Conservation (phyloP, 2,888 invertebrate species). For the Nasonovia ribisnigri region DNA sequence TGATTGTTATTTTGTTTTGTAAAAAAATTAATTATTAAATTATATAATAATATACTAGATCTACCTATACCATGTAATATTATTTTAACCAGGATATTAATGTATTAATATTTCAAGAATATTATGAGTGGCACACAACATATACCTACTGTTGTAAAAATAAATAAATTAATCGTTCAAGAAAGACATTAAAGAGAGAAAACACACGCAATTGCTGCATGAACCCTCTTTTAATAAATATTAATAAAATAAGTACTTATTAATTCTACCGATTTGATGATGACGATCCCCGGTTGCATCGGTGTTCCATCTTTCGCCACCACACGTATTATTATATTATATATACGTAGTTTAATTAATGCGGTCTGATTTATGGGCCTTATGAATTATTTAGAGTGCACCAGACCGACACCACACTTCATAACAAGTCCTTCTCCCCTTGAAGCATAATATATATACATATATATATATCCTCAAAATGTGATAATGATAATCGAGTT, state of each 20-base stretch:
- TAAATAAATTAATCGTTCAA: slow-evolving; percentile 35
- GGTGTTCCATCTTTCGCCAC: slow-evolving; percentile 29
- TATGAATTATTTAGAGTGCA: slow-evolving; percentile 65
- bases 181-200: slow-evolving; percentile 10
- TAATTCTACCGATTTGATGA: slow-evolving; percentile 62
- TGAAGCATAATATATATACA: neutral
- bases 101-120: neutral
- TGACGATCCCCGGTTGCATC: slow-evolving; percentile 26
- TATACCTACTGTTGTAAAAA: slow-evolving; percentile 25
- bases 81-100: neutral
- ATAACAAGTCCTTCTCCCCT: slow-evolving; percentile 46
- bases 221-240: slow-evolving; percentile 60
- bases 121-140: neutral
- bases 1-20: neutral
- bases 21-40: neutral
- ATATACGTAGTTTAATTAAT: slow-evolving; percentile 62
- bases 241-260: slow-evolving; percentile 65
- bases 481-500: slow-evolving; percentile 61
- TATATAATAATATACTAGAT: neutral
- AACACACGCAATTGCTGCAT: slow-evolving; percentile 26
- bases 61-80: neutral
- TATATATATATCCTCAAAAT: slow-evolving; percentile 22
- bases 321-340: slow-evolving; percentile 53
- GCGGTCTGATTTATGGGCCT: slow-evolving; percentile 62
- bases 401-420: slow-evolving; percentile 57